phyloP scores from a whole-genome alignment of 2,888 invertebrate species.

The Drosophila tripunctata region DNA sequence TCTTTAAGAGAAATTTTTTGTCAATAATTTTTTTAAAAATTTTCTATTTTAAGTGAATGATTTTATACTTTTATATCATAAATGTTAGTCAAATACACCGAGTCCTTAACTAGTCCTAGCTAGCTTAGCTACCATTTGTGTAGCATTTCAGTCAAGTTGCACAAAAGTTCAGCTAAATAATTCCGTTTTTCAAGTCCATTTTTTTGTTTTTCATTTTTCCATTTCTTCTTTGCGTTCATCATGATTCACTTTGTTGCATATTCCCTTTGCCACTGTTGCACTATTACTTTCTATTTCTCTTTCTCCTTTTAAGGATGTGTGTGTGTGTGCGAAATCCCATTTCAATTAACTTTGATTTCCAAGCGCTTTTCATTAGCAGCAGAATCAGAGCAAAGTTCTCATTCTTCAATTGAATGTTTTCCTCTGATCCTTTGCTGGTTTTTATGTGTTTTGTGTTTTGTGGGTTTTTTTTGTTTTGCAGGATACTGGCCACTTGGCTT shows the following conservation, averaged over 20 bases:
- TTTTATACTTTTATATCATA: too few relatives aligned
- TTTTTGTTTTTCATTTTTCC: slow-evolving; percentile 1
- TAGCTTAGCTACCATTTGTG: background rate
- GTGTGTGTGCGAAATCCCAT: slow-evolving; percentile 23
- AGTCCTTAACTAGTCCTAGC: too few relatives aligned
- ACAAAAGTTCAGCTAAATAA: slow-evolving; percentile 37
- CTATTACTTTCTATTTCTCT: too few relatives aligned
- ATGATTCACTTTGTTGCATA: background rate
- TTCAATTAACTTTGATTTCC: slow-evolving; percentile 57
- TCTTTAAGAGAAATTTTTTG: too few relatives aligned
- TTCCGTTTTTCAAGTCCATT: slow-evolving; percentile 25
- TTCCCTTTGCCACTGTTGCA: background rate
- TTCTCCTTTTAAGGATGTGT: slow-evolving; percentile 1
- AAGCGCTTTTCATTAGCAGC: slow-evolving; percentile 28
- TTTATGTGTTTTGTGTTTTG: background rate
- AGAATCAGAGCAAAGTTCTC: background rate
- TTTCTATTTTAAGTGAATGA: too few relatives aligned
- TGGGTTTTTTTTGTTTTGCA: slow-evolving; percentile 84
- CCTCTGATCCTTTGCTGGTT: too few relatives aligned
- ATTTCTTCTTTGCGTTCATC: background rate
- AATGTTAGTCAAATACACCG: too few relatives aligned
- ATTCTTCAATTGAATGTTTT: background rate
- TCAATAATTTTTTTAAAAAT: too few relatives aligned
- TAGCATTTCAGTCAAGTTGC: slow-evolving; percentile 3
- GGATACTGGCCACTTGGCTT: slow-evolving; percentile 97